Evolutionary conservation across 2,797 vertebrate species (phyloP).

Genomic region (Margarornis squamiger): DNA sequence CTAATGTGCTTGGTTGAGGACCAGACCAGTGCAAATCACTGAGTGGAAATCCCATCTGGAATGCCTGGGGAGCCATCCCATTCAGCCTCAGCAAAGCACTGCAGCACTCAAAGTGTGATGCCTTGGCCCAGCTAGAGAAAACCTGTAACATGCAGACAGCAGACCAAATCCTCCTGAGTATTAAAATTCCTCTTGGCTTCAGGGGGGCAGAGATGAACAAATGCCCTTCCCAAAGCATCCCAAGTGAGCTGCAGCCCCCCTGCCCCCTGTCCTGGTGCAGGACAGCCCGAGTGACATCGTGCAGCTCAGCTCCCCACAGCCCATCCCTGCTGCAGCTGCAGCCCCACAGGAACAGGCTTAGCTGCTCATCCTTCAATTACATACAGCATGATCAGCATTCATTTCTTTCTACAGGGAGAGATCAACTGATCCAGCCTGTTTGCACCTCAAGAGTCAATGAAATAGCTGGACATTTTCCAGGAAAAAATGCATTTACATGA

Average conservation of each 20-base stretch:
- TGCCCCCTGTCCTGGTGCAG: not conserved
- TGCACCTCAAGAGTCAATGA: not conserved
- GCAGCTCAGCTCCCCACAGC: not conserved
- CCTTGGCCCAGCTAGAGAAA: not conserved
- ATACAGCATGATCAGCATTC: not conserved
- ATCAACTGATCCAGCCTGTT: not conserved
- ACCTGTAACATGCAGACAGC: not conserved
- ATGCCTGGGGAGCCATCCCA: not conserved
- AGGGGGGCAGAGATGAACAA: not conserved
- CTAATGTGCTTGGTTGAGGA: not conserved
- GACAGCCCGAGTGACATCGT: not conserved
- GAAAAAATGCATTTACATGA: not conserved
- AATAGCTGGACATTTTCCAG: not conserved
- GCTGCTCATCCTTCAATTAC: not conserved
- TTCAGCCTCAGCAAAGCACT: not conserved
- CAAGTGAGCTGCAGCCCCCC: not conserved
- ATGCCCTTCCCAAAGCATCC: not conserved
- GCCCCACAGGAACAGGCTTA: not conserved
- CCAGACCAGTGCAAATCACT: not conserved
- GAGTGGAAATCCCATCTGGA: not conserved
- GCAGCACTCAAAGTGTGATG: not conserved
- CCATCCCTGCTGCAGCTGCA: not conserved
- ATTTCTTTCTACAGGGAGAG: not conserved
- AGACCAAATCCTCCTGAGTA: not conserved
- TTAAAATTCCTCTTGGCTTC: not conserved